phyloP scores from a whole-genome alignment of 2,797 vertebrate genomes.

The Gambelia wislizenii region DNA sequence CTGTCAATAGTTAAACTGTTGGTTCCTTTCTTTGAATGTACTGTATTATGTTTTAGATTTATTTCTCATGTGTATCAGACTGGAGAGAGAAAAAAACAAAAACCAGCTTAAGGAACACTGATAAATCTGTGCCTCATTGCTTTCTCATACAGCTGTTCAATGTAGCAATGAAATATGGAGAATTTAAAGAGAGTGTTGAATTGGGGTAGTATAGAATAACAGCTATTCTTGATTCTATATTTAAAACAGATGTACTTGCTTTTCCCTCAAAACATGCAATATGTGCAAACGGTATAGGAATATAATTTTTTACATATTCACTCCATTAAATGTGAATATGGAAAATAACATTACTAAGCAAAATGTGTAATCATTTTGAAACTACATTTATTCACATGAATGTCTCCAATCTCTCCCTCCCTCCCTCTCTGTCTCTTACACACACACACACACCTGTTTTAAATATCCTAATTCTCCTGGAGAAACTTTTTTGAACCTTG shows the following conservation, averaged over 20 bases:
- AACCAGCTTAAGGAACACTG: neutral
- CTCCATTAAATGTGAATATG: neutral
- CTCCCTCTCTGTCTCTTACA: neutral
- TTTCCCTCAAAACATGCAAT: neutral
- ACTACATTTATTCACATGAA: neutral
- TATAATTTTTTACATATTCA: neutral
- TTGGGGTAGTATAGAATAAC: neutral
- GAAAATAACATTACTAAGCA: neutral
- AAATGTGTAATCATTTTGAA: constrained; percentile 16
- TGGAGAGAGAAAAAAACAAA: neutral
- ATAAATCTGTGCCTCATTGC: neutral
- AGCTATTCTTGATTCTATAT: neutral
- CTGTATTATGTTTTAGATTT: neutral
- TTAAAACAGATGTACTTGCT: neutral
- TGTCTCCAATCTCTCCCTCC: neutral
- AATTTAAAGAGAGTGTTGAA: neutral
- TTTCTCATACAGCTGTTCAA: neutral
- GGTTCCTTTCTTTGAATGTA: neutral
- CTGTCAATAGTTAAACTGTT: neutral
- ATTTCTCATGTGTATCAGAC: neutral
- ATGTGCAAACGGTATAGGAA: neutral
- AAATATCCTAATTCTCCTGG: neutral
- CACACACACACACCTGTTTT: neutral
- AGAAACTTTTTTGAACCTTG: neutral
- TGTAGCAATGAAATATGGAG: neutral